Percentiles rank a stretch among this genome's conserved stretches.
These are phyloP conservation scores for Neuroterus valhalla DNA, from an alignment of 1,140 invertebrate species.

Conservation along the genomic window DNA sequence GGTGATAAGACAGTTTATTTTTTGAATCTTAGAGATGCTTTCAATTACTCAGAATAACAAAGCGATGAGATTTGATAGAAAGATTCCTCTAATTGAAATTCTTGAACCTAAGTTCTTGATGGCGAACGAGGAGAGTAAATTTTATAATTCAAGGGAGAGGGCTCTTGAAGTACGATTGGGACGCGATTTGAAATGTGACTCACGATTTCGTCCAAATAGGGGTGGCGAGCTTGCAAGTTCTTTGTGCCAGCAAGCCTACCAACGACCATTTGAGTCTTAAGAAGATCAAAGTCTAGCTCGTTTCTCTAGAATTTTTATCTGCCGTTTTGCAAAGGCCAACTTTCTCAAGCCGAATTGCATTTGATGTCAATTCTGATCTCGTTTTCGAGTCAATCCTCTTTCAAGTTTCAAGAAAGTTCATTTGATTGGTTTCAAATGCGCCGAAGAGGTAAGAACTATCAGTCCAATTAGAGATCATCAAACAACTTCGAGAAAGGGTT, in stretches of 20 bases:
- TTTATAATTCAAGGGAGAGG: slow-evolving; percentile 61
- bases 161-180: slow-evolving; percentile 19
- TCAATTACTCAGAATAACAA: no score
- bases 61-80: no score
- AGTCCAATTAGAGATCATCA: no score
- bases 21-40: no score
- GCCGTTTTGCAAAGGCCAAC: slow-evolving; percentile 10
- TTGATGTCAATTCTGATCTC: slow-evolving; percentile 31
- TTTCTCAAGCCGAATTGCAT: slow-evolving; percentile 35
- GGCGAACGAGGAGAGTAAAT: slow-evolving; percentile 36
- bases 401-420: background rate
- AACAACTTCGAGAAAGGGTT: no score
- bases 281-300: slow-evolving; percentile 51
- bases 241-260: slow-evolving; percentile 53
- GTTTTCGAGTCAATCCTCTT: background rate
- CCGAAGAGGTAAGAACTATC: background rate
- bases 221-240: slow-evolving; percentile 36
- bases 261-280: slow-evolving; percentile 49
- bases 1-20: no score
- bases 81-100: background rate
- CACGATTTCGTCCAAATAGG: slow-evolving; percentile 37
- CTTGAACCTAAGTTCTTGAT: background rate
- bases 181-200: slow-evolving; percentile 31
- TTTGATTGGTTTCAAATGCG: background rate
- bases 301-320: slow-evolving; percentile 26